Evolutionary conservation across 1,140 invertebrate species (phyloP), one percentile per base, ranked within the genome.

Genomic region (Diachasma alloeum): DNA sequence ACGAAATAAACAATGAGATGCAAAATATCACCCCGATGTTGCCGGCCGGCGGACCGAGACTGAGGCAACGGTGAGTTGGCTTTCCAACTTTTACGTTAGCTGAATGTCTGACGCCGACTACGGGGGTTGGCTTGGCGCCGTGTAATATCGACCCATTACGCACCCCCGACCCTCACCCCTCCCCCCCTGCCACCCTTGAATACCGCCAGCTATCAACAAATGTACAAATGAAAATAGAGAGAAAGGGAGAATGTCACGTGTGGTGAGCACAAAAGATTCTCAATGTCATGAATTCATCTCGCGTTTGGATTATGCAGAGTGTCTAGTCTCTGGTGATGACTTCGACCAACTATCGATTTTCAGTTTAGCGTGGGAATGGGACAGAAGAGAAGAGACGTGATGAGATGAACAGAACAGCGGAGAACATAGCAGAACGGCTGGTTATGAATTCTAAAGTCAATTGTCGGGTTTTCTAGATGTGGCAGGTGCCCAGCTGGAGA

Each of bases 121-220:
- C 48, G 76, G 70, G 73, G 74, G 42, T 75, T 42, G 80, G 73
- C 77, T 74, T 81, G 81, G 83, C 83, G 83, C 79, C 81, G 79
- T 77, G 22, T 76, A 75, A 82, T 82, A 82, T 83, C 83, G 83
- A 83, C 76, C 83, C 83, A 79, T 39, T 77, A 74, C 78, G 72
- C 81, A 77, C 69, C 70, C 73, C 76, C 72, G 68, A 74, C 77
- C 78, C 48, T 67, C 77, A 48, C 66, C 37, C 17, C 67, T 74
- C 53, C 31, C 31, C 31, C 2, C 31, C 31, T 3, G 31, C 31
- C 31, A 26, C 59, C 59, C 24, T 31, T 26, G 59, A 56, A 63
- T 63, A 15, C 24, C 59, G 22, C 13, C n/a, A 56, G 15, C n/a
- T 8, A 56, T 24, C 5, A 63, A 63, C 59, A 24, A 63, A 63